Evolutionary conservation across 1,140 invertebrate species (phyloP).

Genomic region (Coelopa frigida): DNA sequence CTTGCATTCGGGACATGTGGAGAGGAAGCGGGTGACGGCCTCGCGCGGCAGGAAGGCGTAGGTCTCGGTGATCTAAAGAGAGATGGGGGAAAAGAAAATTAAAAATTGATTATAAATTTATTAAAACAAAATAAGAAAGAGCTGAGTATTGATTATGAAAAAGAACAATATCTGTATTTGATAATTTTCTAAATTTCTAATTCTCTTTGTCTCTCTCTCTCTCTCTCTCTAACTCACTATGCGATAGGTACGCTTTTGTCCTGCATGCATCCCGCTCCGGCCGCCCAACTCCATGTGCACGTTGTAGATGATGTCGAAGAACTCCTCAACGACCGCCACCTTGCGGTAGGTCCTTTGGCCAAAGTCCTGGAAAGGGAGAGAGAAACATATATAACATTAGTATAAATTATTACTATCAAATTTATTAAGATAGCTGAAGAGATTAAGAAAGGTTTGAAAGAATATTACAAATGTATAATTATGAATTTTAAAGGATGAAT

Average conservation of each 20-base stretch:
- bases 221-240: conserved; percentile 63
- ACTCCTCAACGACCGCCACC: conserved; percentile 92
- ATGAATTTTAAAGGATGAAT: too few relatives aligned
- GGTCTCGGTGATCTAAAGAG: conserved; percentile 83
- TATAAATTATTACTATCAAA: too few relatives aligned
- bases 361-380: conserved; percentile 47
- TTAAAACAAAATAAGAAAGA: too few relatives aligned
- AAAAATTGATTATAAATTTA: too few relatives aligned
- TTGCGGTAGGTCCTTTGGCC: conserved; percentile 65
- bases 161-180: background rate
- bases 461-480: background rate
- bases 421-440: too few relatives aligned
- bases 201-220: conserved; percentile 19
- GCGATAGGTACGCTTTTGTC: conserved; percentile 91
- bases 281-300: conserved; percentile 89
- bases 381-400: too few relatives aligned
- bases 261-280: conserved; percentile 84
- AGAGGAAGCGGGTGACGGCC: conserved; percentile 88
- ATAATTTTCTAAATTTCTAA: too few relatives aligned
- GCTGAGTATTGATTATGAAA: background rate
- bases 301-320: conserved; percentile 94
- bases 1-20: conserved; percentile 89
- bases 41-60: conserved; percentile 92
- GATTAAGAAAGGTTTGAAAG: background rate
- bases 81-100: conserved; percentile 5